Conservation (phyloP, 2,888 invertebrate species). For the Gisinianus flammeolus region DNA sequence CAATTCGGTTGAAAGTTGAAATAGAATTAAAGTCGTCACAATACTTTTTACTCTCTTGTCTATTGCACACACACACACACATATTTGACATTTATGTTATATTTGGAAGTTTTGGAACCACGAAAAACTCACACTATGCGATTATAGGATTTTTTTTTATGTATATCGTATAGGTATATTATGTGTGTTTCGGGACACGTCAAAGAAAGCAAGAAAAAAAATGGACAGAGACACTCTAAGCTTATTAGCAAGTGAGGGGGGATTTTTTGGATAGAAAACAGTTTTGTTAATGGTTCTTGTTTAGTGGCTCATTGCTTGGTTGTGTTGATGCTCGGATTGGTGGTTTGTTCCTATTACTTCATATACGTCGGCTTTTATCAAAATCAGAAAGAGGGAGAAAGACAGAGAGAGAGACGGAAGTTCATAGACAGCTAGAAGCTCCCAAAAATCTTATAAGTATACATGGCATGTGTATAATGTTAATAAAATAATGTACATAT, state of each 20-base stretch:
- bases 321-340: neutral
- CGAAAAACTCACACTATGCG: too few relatives aligned
- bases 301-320: neutral
- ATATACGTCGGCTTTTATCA: neutral
- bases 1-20: too few relatives aligned
- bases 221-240: conserved; percentile 15
- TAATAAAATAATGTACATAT: too few relatives aligned
- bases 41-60: too few relatives aligned
- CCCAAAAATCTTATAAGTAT: neutral
- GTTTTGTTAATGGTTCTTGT: conserved; percentile 17
- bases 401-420: conserved; percentile 10
- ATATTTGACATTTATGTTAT: too few relatives aligned
- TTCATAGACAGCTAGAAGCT: neutral
- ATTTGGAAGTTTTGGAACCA: too few relatives aligned
- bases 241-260: conserved; percentile 21
- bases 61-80: neutral
- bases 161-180: too few relatives aligned
- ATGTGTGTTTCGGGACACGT: too few relatives aligned
- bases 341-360: neutral
- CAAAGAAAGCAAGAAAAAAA: neutral
- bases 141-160: too few relatives aligned
- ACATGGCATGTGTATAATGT: too few relatives aligned
- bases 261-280: conserved; percentile 12
- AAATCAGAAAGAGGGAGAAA: too few relatives aligned
- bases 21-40: too few relatives aligned